Conservation (phyloP, 2,113 vertebrate genomes). For the Hepsetus odoe region DNA sequence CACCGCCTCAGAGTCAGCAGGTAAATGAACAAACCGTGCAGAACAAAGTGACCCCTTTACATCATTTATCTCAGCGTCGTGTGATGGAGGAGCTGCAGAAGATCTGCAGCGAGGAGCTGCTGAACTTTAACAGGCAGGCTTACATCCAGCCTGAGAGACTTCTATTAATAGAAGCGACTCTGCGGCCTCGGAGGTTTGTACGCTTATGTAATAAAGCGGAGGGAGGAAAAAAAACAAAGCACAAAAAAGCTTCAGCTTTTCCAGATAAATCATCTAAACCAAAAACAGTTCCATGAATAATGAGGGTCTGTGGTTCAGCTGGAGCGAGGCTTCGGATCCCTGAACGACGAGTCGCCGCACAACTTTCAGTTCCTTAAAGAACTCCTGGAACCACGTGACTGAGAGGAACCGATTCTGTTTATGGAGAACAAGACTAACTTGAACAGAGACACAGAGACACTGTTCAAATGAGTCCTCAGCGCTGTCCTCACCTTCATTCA, state of each 20-base stretch:
- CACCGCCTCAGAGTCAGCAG: not conserved
- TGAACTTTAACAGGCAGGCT: not conserved
- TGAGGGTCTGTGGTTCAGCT: too few relatives aligned
- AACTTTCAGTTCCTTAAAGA: too few relatives aligned
- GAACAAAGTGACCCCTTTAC: not conserved
- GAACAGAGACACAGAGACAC: too few relatives aligned
- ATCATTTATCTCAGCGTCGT: not conserved
- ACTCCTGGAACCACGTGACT: too few relatives aligned
- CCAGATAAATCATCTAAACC: not conserved
- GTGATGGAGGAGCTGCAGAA: not conserved
- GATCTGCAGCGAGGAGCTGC: not conserved
- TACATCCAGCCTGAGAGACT: conserved; percentile 2
- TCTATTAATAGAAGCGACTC: conserved; percentile 17
- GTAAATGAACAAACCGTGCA: not conserved
- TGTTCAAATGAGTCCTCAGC: too few relatives aligned
- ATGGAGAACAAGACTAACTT: too few relatives aligned
- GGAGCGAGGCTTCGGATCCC: too few relatives aligned
- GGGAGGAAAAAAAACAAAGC: not conserved
- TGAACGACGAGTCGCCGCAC: too few relatives aligned
- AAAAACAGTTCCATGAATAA: conserved; percentile 10
- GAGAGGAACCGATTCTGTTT: too few relatives aligned
- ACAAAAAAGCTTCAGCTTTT: not conserved
- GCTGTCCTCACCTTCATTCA: too few relatives aligned
- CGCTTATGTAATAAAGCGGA: conserved; percentile 31
- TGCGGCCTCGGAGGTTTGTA: conserved; percentile 21